Percentiles rank a stretch among this genome's conserved stretches.
These are phyloP conservation scores for Chamaetylas fuelleborni DNA, from an alignment of 2,113 vertebrate genomes.

Conservation along the genomic window DNA sequence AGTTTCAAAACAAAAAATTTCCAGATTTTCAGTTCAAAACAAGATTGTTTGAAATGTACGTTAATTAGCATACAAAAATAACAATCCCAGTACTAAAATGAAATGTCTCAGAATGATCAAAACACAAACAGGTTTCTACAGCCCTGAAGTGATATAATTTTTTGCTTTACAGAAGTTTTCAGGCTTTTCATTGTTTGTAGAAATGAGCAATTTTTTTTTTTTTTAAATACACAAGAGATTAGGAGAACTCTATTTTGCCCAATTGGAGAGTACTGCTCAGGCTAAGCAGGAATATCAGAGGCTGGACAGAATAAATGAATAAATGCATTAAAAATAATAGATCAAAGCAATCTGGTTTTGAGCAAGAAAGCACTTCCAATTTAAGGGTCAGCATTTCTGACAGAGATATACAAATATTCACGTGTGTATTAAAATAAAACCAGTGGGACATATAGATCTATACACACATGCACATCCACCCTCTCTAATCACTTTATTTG, in stretches of 20 bases:
- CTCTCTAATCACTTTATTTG: conserved; percentile 11
- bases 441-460: not conserved
- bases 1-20: conserved; percentile 55
- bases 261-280: not conserved
- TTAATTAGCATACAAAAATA: conserved; percentile 69
- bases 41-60: conserved; percentile 61
- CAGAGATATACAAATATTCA: conserved; percentile 14
- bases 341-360: conserved; percentile 35
- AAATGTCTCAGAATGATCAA: conserved; percentile 63
- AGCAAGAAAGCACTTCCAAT: conserved; percentile 23
- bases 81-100: conserved; percentile 57
- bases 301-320: conserved; percentile 60
- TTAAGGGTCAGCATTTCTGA: conserved; percentile 46
- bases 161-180: conserved; percentile 39
- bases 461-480: not conserved
- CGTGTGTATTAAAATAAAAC: conserved; percentile 30
- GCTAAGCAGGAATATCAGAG: not conserved
- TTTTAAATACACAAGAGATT: conserved; percentile 6
- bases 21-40: conserved; percentile 63
- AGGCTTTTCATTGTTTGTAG: conserved; percentile 17
- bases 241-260: conserved; percentile 1
- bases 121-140: conserved; percentile 53
- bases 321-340: conserved; percentile 54
- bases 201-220: not conserved
- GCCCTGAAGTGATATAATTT: conserved; percentile 38